Base-by-base conservation (phyloP, 2,888 invertebrate species). In the Cantharis rustica region DNA sequence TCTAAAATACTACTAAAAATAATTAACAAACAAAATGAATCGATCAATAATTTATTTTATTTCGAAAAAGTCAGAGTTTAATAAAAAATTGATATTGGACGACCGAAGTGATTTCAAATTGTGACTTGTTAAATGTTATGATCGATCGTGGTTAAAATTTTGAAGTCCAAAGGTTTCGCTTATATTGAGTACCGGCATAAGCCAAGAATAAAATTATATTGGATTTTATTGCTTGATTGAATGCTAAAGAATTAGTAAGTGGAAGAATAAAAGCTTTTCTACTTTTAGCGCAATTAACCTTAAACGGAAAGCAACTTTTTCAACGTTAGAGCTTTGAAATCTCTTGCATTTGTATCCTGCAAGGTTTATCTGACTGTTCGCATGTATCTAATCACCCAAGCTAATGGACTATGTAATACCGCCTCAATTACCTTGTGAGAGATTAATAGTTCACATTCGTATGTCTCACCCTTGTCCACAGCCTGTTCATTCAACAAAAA, bases 381-480 rank as follows among this genome's bases (percentile, higher is more conserved):
- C 80, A 82, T 81, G 82, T 81, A 82, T 81, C 82, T 81, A 80
- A 82, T 81, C 81, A 82, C 80, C 79, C 74, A 66, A 80, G 79
- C 83, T 83, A 84, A 84, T 84, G 83, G 83, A 84, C 83, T 82
- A 81, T 83, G 82, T 84, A 83, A 83, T 84, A 80, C 82, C 80
- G 83, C 83, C 83, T 84, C 84, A 83, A 84, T 84, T 83, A 84
- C 82, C 82, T 81, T 79, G 77, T 78, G 76, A 79, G 82, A 84
- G 84, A 79, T 83, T 83, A 84, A 84, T 83, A 83, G 83, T 79
- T 82, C 83, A 80, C 82, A 83, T 84, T 83, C 83, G 83, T 82
- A 82, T 81, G 81, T 83, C 82, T 81, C 79, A 81, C 82, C 83
- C 82, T 79, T 79, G 81, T 81, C 80, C 79, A 76, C 80, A 76